These are phyloP conservation scores for Scalopus aquaticus DNA, from an alignment of 2,113 vertebrate species.

Conservation along the genomic window DNA sequence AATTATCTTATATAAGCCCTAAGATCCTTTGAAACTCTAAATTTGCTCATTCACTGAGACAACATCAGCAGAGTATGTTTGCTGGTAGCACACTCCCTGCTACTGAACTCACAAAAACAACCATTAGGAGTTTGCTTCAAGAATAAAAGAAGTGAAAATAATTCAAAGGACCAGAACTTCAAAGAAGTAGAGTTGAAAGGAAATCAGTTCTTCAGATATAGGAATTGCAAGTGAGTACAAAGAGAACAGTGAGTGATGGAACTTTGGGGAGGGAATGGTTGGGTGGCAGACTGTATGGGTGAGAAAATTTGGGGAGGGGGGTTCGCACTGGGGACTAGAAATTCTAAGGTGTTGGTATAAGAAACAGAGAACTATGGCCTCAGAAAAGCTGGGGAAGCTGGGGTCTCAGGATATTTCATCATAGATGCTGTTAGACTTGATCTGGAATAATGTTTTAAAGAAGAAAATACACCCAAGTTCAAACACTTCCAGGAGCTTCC, in stretches of 20 bases:
- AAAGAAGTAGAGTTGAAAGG: conserved; percentile 73
- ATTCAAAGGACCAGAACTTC: conserved; percentile 74
- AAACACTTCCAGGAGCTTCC: not conserved
- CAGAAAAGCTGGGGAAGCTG: not conserved
- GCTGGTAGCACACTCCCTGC: not conserved
- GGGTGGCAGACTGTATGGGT: not conserved
- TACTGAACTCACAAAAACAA: conserved; percentile 29
- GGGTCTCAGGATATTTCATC: not conserved
- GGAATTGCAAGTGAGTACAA: conserved; percentile 53
- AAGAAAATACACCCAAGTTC: not conserved
- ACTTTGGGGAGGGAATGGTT: not conserved
- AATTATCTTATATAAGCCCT: not conserved
- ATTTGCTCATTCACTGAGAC: not conserved
- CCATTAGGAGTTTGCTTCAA: conserved; percentile 33
- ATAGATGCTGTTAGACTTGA: not conserved
- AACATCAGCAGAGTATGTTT: not conserved
- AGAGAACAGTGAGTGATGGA: not conserved
- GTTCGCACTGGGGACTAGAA: not conserved
- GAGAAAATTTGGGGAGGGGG: not conserved
- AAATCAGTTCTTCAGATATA: conserved; percentile 59
- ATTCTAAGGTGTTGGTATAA: not conserved
- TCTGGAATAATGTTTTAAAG: conserved; percentile 17
- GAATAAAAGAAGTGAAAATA: conserved; percentile 66
- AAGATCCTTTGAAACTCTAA: not conserved
- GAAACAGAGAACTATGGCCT: not conserved